Base-by-base conservation (phyloP, 2,888 invertebrate species). In the Quadriops clusia region DNA sequence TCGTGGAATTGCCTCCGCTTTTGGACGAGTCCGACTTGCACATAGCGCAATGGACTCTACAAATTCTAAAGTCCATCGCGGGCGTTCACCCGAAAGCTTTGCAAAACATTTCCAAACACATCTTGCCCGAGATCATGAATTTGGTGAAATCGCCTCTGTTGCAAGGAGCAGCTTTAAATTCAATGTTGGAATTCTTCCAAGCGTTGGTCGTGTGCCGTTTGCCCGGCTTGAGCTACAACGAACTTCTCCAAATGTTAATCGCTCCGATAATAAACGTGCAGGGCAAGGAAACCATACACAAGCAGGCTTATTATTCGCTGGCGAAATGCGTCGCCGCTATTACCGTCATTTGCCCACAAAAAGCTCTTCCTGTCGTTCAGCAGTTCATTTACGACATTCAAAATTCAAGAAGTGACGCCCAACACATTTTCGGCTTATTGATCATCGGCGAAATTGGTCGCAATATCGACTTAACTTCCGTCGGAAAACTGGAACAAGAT, bases 381-480 rank as follows among this genome's bases (percentile, higher is more conserved):
- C 68, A 73, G 47, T 71, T 77, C 43, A 70, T 85, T 41, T 70
- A 71, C 37, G 84, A 86, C 54, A 74, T 84, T 9, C 73, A 78
- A 46, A 71, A 68, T 41, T 74, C 74, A 25, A 65, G 74, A 34
- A 70, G 67, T 34, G 89, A 90, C 56, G 74, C 82, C 2, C 83
- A 90, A 43, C 81, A 86, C 50, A 81, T 95, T 49, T 95, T 98
- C 65, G 85, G 93, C 13, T 65, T 98, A 35, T 67, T 97, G 16
- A 87, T 95, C 12, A 79, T 98, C 43, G 98, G 97, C 0, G 98
- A 98, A 70, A 93, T 98, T 46, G 98, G 98, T 4, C 71, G 89
- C 41, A 85, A 90, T 51, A 75, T 91, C 48, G 86, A 90, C 60
- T 64, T 91, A 36, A 85, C 83, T 49, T 69, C 76, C 17, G 77